Base-by-base conservation (phyloP, 2,797 vertebrate genomes). In the Sebastolobus alascanus region DNA sequence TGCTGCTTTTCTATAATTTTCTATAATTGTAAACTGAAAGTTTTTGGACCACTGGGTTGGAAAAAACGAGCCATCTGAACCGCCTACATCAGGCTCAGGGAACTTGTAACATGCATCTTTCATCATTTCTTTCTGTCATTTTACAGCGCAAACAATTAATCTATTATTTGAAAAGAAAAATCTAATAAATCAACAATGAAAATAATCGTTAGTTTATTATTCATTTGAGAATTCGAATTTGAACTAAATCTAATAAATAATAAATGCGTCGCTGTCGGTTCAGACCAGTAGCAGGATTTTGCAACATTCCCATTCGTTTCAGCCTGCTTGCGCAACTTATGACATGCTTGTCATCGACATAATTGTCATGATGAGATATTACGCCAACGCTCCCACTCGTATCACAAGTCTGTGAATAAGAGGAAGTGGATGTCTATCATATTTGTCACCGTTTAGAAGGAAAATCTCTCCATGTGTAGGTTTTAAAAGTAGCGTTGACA, bases 321-420 rank as follows among this genome's bases (percentile, higher is more conserved):
- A 46, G 13, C 1, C 10, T 46, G 16, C 29, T 87, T 70, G 35
- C 40, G 10, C 71, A 86, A 83, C 40, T 13, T 18, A 55, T 79
- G 13, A 50, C 29, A 0, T 61, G 14, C 73, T 63, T 66, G 52
- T 86, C 78, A 71, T 77, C 52, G 2, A 6, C 50, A 69, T 82
- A 77, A 33, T 65, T 84, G 22, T 63, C 54, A 14, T 80, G 54
- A 76, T 40, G 33, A 77, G n/a, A 43, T n/a, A 37, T 70, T 46
- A 54, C 77, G 78, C 73, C 64, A 75, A 18, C n/a, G 7, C 75
- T 73, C 79, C 64, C 75, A 75, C 69, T 73, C 11, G 14, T 33
- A 55, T 71, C 25, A 46, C 46, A 63, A n/a, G 56, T n/a, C 25
- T 71, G 25, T 43, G 63, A 77, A 52, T 33, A 56, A 63, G 18